Percentiles rank a stretch among this genome's conserved stretches.
These are phyloP conservation scores for Xestobium rufovillosum DNA, from an alignment of 2,888 invertebrate species.

Conservation along the genomic window DNA sequence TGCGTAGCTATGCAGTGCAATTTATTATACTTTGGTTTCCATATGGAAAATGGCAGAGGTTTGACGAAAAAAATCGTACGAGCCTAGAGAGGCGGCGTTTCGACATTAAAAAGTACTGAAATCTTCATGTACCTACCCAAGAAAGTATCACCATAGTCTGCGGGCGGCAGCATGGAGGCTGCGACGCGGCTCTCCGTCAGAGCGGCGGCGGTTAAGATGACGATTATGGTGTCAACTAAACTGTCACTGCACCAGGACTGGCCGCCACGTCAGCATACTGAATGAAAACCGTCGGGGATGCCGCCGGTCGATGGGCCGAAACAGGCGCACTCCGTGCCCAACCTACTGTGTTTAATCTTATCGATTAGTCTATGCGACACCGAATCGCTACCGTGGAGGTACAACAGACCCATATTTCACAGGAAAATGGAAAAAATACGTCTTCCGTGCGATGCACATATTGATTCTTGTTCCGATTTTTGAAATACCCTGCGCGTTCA, in stretches of 20 bases:
- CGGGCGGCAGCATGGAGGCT: slow-evolving; percentile 39
- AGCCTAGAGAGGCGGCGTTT: too few relatives aligned
- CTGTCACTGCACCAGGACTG: slow-evolving; percentile 3
- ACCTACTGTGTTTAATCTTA: too few relatives aligned
- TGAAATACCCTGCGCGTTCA: neutral
- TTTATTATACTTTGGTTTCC: too few relatives aligned
- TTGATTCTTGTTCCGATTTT: neutral
- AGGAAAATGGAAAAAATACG: too few relatives aligned
- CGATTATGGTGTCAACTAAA: neutral
- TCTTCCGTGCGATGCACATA: neutral
- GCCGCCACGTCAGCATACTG: neutral
- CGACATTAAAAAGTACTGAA: too few relatives aligned
- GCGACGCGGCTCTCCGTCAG: slow-evolving; percentile 31
- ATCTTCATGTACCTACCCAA: too few relatives aligned
- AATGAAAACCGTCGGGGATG: neutral
- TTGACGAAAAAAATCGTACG: too few relatives aligned
- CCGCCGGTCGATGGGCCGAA: neutral
- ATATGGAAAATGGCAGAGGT: too few relatives aligned
- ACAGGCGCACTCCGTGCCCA: slow-evolving; percentile 1
- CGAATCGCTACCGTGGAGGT: too few relatives aligned
- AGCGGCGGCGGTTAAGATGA: neutral
- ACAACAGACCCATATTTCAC: too few relatives aligned
- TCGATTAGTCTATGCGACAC: neutral
- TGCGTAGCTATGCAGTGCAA: too few relatives aligned
- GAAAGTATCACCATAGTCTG: slow-evolving; percentile 36